Evolutionary conservation across 2,113 vertebrate genomes (phyloP), one percentile per base, ranked within the genome.

Genomic region (Pelusios castaneus): DNA sequence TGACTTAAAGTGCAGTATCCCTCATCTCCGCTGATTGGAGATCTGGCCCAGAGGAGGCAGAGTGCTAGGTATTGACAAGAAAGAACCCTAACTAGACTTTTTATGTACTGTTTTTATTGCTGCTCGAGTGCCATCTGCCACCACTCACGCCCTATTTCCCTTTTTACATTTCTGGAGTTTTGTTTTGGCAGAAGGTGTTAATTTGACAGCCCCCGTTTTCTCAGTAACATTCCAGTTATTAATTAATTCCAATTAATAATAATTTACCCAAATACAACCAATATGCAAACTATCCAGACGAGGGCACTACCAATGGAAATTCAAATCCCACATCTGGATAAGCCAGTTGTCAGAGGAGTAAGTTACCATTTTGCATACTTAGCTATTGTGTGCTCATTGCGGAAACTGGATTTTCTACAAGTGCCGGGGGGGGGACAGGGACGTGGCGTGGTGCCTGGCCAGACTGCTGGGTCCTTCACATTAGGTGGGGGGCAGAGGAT

Each of bases 41-140:
- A 10, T 34, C 2, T 14, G 41, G 24, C 41, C 27, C 13, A 75
- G 24, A 75, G 25, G 24, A 75, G 41, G 41, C 22, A 31, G 7
- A 87, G 3, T 5, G 14, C 54, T 73, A 80, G 51, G 52, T 31
- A 3, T 3, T 3, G 1, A 10, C 2, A 60, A 84, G n/a, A n/a
- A 25, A 67, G 6, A 67, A 67, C 9, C 63, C 63, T 38, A 60
- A 0, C 8, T 0, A 34, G 16, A 9, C 60, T 47, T 79, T 47
- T 27, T 2, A 43, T 21, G 47, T 87, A 45, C 10, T 85, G 10
- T 1, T 89, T 93, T 92, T 93, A 10, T 79, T 85, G 11, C 60
- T 84, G 12, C 81, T 85, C 22, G 2, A 92, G 93, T 87, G 96
- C 95, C 95, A 93, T 27, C 96, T 97, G 89, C 93, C 95, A 96